Conservation (phyloP, 1,140 invertebrate genomes). For the Nomia melanderi region DNA sequence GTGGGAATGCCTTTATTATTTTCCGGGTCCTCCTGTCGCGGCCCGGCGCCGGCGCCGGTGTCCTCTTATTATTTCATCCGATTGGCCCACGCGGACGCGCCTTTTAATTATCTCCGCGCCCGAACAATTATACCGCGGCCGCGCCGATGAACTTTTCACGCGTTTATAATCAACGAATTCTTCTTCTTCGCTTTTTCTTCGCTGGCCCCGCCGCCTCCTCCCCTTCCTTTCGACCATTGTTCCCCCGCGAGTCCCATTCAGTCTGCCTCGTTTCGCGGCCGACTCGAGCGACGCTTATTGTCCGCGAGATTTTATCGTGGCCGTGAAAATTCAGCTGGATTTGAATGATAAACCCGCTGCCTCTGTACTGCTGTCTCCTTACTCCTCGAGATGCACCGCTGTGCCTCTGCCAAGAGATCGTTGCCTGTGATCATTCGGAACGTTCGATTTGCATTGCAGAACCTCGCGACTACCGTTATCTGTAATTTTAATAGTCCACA, state of each 20-base stretch:
- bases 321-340: not conserved
- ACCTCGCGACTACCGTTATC: not conserved
- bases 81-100: slow-evolving; percentile 1
- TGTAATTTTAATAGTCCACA: not conserved
- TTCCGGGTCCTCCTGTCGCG: slow-evolving; percentile 13
- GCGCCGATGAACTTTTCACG: not conserved
- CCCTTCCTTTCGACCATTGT: no score
- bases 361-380: no score
- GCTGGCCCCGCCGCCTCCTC: no score
- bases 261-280: not conserved
- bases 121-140: slow-evolving; percentile 1
- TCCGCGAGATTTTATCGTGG: not conserved
- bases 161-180: not conserved
- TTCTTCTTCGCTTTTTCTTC: no score
- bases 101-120: slow-evolving; percentile 15
- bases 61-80: slow-evolving; percentile 31
- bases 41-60: not conserved
- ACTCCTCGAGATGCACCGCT: not conserved
- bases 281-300: not conserved
- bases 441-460: not conserved
- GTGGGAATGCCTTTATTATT: slow-evolving; percentile 45
- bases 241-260: not conserved
- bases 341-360: not conserved
- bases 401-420: not conserved
- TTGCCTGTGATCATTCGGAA: not conserved